A percentile compares a stretch with the other conserved stretches of the same genome.
Evolutionary conservation across 1,140 invertebrate species (phyloP).

Genomic region (Drosophila trapezifrons): DNA sequence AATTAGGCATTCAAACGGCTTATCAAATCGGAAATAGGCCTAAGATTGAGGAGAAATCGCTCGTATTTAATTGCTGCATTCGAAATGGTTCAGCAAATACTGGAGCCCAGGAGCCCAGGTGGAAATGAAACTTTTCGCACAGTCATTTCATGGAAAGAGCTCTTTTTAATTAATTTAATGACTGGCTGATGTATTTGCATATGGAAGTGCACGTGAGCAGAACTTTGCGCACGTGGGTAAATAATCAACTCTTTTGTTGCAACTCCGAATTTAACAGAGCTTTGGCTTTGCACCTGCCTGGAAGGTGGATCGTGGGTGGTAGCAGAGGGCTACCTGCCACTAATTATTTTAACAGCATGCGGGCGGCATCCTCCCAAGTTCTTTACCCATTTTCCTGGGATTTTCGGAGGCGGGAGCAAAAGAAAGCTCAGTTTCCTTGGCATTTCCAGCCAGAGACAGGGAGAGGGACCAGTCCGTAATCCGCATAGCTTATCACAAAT

Average conservation of each 20-base stretch:
- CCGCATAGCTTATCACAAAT: slow-evolving; percentile 70
- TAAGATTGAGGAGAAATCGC: not conserved
- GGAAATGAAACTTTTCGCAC: slow-evolving; percentile 41
- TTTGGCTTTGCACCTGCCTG: slow-evolving; percentile 8
- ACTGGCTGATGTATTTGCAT: slow-evolving; percentile 69
- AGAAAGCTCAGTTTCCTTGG: slow-evolving; percentile 35
- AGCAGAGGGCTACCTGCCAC: slow-evolving; percentile 5
- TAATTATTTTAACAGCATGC: slow-evolving; percentile 57
- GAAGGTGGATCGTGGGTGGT: not conserved
- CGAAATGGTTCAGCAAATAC: slow-evolving; percentile 21
- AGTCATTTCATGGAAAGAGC: slow-evolving; percentile 49
- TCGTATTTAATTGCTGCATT: not conserved
- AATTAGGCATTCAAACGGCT: slow-evolving; percentile 5
- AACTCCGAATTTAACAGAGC: slow-evolving; percentile 26
- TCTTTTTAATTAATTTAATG: slow-evolving; percentile 76
- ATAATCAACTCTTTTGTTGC: slow-evolving; percentile 63
- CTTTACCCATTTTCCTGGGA: not conserved
- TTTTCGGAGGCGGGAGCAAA: not conserved
- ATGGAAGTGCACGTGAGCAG: slow-evolving; percentile 60
- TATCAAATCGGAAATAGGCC: not conserved
- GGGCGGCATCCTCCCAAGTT: slow-evolving; percentile 3
- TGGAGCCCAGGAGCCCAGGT: slow-evolving; percentile 8
- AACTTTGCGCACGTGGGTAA: slow-evolving; percentile 49
- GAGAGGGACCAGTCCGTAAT: slow-evolving; percentile 30
- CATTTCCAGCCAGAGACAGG: slow-evolving; percentile 2